Evolutionary conservation across 2,113 vertebrate genomes (phyloP).

Genomic region (Myotis yumanensis): DNA sequence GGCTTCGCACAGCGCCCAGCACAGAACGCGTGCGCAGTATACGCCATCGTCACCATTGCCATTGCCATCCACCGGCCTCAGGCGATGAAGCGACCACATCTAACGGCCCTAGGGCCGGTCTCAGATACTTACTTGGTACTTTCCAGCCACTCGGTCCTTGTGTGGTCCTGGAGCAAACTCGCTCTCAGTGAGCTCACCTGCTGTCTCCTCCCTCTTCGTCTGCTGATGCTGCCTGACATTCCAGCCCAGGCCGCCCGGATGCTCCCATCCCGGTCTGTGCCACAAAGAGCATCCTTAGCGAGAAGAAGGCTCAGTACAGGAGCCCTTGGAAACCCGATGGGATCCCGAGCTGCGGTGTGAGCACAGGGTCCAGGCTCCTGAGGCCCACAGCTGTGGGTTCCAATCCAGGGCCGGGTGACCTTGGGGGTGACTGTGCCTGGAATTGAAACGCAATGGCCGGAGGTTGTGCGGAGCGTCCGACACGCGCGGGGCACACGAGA

Average conservation of each 20-base stretch:
- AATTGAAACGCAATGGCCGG: accelerated
- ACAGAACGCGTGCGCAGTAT: accelerated
- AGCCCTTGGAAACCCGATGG: accelerated
- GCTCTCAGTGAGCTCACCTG: background rate
- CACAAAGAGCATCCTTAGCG: accelerated
- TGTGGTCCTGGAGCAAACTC: background rate
- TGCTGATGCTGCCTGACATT: accelerated
- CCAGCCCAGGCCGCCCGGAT: accelerated
- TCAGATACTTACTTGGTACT: background rate
- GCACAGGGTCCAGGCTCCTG: too few species aligned
- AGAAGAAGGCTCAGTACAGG: accelerated
- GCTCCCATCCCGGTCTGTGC: accelerated
- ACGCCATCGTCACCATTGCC: accelerated
- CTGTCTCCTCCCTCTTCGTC: background rate
- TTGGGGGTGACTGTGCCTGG: background rate
- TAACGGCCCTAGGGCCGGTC: background rate
- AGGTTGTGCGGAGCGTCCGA: accelerated
- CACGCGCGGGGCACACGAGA: accelerated
- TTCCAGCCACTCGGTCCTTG: background rate
- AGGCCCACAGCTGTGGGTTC: background rate
- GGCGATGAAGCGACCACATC: background rate
- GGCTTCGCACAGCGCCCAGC: accelerated
- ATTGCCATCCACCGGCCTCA: accelerated
- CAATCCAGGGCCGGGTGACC: background rate
- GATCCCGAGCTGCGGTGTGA: background rate